Evolutionary conservation across 2,888 invertebrate genomes (phyloP).

Genomic region (Caenorhabditis sp.): DNA sequence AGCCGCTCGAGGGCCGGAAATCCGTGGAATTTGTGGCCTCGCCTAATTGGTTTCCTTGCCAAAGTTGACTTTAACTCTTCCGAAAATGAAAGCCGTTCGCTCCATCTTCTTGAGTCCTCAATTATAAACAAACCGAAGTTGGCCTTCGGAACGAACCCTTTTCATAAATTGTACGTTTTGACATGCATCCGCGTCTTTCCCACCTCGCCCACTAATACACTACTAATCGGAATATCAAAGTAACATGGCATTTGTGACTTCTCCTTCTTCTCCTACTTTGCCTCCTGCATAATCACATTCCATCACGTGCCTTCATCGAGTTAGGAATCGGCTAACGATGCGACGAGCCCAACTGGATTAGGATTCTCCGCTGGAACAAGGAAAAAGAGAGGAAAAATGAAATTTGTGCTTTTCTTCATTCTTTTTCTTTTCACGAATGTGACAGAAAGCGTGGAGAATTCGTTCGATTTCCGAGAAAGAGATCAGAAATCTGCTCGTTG

Average conservation of each 20-base stretch:
- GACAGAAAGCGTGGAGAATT: no score
- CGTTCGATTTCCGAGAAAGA: no score
- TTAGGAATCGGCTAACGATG: conserved; percentile 15
- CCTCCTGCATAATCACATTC: conserved; percentile 38
- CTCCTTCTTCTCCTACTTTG: no score
- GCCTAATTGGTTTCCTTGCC: conserved; percentile 45
- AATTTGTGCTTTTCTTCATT: no score
- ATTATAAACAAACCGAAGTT: conserved; percentile 37
- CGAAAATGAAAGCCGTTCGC: no score
- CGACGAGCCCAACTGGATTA: conserved; percentile 13
- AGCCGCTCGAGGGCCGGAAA: conserved; percentile 40
- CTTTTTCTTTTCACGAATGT: no score
- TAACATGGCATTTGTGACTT: conserved; percentile 28
- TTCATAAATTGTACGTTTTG: conserved; percentile 28
- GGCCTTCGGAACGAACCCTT: conserved; percentile 6
- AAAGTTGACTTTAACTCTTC: conserved; percentile 39
- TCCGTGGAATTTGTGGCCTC: conserved; percentile 37
- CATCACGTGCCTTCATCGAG: conserved; percentile 39
- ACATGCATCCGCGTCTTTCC: background rate
- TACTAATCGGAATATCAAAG: conserved; percentile 12
- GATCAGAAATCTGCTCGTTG: no score
- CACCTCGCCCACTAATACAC: conserved; percentile 1
- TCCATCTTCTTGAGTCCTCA: background rate
- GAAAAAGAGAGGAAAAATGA: conserved; percentile 12
- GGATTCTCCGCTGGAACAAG: background rate